These are phyloP conservation scores for Synaphobranchus kaupii DNA, from an alignment of 2,797 vertebrate species.

Conservation along the genomic window DNA sequence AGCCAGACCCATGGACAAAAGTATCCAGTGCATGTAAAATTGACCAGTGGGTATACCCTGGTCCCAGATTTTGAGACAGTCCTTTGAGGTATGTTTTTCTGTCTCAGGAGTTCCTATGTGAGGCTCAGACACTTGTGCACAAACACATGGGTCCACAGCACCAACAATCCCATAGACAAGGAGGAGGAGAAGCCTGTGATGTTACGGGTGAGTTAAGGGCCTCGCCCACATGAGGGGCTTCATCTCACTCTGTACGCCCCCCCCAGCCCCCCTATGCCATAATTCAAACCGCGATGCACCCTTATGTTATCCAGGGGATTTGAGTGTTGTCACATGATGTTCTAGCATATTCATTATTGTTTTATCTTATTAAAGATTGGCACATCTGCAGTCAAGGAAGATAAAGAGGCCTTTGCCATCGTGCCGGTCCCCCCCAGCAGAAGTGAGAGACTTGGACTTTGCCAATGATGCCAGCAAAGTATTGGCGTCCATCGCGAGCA, in stretches of 20 bases:
- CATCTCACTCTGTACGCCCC: too few species aligned
- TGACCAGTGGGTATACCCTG: neutral
- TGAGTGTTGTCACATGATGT: neutral
- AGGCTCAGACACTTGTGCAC: constrained; percentile 95
- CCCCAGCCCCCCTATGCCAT: neutral
- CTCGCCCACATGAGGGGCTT: neutral
- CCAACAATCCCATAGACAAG: constrained; percentile 97
- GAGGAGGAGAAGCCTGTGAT: constrained; percentile 98
- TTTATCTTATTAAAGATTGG: constrained; percentile 80
- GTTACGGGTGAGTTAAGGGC: constrained; percentile 83
- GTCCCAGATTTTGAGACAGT: neutral
- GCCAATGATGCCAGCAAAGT: constrained; percentile 98
- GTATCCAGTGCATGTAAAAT: neutral
- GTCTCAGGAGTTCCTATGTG: constrained; percentile 91
- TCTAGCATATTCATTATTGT: neutral
- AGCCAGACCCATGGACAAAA: neutral
- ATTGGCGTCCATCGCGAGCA: constrained; percentile 93
- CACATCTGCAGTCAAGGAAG: constrained; percentile 93
- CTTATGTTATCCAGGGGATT: neutral
- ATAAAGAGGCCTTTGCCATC: constrained; percentile 98
- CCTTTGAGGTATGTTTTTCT: constrained; percentile 7
- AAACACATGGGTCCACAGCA: constrained; percentile 99
- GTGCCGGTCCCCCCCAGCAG: constrained; percentile 96
- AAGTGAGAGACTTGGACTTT: constrained; percentile 97
- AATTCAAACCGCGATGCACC: neutral